Evolutionary conservation across 2,797 vertebrate species (phyloP).

Genomic region (Balearica regulorum): DNA sequence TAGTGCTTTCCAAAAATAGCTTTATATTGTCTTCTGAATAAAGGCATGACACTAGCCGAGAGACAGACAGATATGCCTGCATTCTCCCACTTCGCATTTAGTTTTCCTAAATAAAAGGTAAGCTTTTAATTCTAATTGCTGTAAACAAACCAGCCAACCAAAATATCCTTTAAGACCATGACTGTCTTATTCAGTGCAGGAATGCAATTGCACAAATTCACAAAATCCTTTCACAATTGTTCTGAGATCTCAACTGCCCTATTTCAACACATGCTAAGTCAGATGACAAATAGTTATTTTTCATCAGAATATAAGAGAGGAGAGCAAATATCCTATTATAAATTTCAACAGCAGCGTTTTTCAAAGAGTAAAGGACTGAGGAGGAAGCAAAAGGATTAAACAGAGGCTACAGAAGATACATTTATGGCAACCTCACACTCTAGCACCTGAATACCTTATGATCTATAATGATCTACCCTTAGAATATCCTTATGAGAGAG

Average conservation of each 20-base stretch:
- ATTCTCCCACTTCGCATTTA: not conserved
- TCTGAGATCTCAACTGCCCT: not conserved
- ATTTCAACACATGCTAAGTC: not conserved
- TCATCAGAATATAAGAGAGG: not conserved
- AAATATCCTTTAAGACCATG: not conserved
- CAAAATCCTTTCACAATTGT: not conserved
- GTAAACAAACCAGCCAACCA: not conserved
- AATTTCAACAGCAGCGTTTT: not conserved
- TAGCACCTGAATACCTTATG: not conserved
- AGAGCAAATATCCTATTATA: not conserved
- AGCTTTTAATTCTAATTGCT: not conserved
- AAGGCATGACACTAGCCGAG: not conserved
- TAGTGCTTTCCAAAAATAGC: not conserved
- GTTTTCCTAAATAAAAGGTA: not conserved
- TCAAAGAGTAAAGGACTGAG: not conserved
- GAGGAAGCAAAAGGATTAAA: not conserved
- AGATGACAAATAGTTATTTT: not conserved
- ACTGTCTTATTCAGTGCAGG: not conserved
- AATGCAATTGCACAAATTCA: not conserved
- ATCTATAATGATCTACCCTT: not conserved
- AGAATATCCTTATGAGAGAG: not conserved
- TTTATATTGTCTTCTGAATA: not conserved
- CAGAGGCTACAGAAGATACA: not conserved
- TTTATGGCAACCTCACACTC: not conserved
- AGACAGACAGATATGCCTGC: accelerated